Evolutionary conservation across 2,797 vertebrate genomes (phyloP), one percentile per base, ranked within the genome.

Genomic region (Tapirus indicus): DNA sequence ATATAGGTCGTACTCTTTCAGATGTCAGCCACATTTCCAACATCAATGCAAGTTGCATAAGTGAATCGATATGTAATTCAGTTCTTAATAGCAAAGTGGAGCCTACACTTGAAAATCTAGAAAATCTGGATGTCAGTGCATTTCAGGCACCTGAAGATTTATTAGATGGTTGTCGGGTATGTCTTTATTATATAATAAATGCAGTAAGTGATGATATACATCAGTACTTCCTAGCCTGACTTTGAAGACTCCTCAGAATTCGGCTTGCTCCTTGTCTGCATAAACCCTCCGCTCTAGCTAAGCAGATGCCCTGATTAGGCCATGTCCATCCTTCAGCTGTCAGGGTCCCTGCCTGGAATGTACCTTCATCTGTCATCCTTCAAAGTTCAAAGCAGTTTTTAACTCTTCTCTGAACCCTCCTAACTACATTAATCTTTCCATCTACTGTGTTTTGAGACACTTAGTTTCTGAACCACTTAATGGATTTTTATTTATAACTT

Each of bases 11-110:
- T 35, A 95, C 97, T 90, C 98, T 99, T 69, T 98, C 99, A 95
- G 99, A 99, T 1, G 98, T 99, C 98, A 99, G 99, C 98, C 99
- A 99, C 98, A 99, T 99, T 98, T 99, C 99, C 92, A 99, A 99
- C 95, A 98, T 99, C 75, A 99, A 97, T 97, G 98, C 99, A 97
- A 99, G 98, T 38, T 98, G 98, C 23, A 95, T 99, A 97, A 99
- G 99, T 82, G 99, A 99, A 98, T 99, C 99, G 0, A 98, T 99
- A 0, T 98, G 98, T 98, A 99, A 98, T 84, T 99, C 99, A 52
- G 94, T 95, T 93, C 98, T 98, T 96, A 97, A 97, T 95, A 99
- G 98, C 98, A 99, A 98, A 41, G 97, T 99, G 97, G 99, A 99
- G 54, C 91, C 98, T 92, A 66, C 92, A 41, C 41, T 98, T 90